These are phyloP conservation scores for Dinoponera quadriceps DNA, from an alignment of 1,140 invertebrate genomes.

Conservation along the genomic window DNA sequence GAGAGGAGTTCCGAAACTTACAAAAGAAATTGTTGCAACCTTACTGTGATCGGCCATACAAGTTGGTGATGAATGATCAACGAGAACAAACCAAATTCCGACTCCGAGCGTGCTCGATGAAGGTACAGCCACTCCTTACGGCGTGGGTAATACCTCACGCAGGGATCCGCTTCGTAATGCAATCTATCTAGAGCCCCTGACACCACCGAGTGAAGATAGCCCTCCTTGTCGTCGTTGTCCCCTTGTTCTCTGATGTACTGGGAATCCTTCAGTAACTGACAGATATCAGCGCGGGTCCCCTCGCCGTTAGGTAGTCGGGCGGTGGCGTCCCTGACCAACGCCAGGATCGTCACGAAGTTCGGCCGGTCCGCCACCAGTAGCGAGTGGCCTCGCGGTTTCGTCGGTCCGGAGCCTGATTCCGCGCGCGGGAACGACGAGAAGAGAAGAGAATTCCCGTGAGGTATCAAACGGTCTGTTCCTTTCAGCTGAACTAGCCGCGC, in stretches of 20 bases:
- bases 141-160: conserved; percentile 95
- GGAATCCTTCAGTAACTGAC: conserved; percentile 93
- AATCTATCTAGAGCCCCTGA: conserved; percentile 95
- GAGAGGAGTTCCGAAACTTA: no score
- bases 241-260: conserved; percentile 93
- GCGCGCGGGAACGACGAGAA: no score
- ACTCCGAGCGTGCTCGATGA: conserved; percentile 89
- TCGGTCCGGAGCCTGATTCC: conserved; percentile 81
- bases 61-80: conserved; percentile 12
- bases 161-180: conserved; percentile 95
- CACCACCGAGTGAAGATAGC: conserved; percentile 92
- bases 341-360: conserved; percentile 96
- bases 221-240: conserved; percentile 87
- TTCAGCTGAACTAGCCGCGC: no score
- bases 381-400: conserved; percentile 93
- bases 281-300: conserved; percentile 96
- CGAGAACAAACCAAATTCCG: conserved; percentile 80
- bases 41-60: neutral
- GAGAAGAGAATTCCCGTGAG: conserved; percentile 47
- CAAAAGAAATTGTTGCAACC: no score
- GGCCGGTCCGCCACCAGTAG: conserved; percentile 94
- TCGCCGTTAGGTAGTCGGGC: conserved; percentile 97
- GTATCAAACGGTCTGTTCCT: neutral
- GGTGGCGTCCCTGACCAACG: conserved; percentile 96
- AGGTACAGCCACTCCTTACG: conserved; percentile 96